These are phyloP conservation scores for Macrophya annulata DNA, from an alignment of 2,888 invertebrate species.

Conservation along the genomic window DNA sequence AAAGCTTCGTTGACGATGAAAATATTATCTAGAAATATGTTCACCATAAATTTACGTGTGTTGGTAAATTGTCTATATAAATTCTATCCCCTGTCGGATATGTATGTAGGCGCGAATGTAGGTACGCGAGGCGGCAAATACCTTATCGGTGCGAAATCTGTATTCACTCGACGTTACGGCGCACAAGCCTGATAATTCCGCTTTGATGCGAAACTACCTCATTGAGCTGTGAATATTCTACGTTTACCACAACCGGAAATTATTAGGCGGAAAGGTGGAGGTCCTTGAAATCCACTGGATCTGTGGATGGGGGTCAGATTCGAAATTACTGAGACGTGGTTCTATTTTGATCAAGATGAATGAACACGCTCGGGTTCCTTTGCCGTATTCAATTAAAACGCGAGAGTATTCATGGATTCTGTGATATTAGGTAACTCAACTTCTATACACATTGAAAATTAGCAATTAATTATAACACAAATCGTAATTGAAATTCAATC, in stretches of 20 bases:
- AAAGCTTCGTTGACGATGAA: slow-evolving; percentile 35
- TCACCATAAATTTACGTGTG: not conserved
- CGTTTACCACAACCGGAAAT: slow-evolving; percentile 56
- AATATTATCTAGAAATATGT: slow-evolving; percentile 39
- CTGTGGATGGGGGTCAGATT: slow-evolving; percentile 35
- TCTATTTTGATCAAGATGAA: slow-evolving; percentile 16
- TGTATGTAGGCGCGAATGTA: slow-evolving; percentile 24
- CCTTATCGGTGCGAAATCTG: slow-evolving; percentile 55
- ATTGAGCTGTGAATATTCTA: slow-evolving; percentile 54
- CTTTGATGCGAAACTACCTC: slow-evolving; percentile 56
- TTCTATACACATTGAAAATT: not conserved
- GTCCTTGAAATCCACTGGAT: slow-evolving; percentile 43
- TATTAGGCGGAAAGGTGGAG: slow-evolving; percentile 39
- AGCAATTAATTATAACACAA: not conserved
- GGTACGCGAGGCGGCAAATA: slow-evolving; percentile 37
- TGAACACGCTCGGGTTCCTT: not conserved
- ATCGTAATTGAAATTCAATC: not conserved
- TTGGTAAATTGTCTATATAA: slow-evolving; percentile 22
- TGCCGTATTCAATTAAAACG: not conserved
- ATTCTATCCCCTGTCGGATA: slow-evolving; percentile 24
- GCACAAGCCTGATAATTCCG: slow-evolving; percentile 56
- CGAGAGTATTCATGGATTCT: not conserved
- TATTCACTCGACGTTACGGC: slow-evolving; percentile 46
- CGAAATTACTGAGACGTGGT: slow-evolving; percentile 30
- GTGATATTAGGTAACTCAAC: not conserved